Evolutionary conservation across 2,797 vertebrate genomes (phyloP).

Genomic region (Centroberyx gerrardi): DNA sequence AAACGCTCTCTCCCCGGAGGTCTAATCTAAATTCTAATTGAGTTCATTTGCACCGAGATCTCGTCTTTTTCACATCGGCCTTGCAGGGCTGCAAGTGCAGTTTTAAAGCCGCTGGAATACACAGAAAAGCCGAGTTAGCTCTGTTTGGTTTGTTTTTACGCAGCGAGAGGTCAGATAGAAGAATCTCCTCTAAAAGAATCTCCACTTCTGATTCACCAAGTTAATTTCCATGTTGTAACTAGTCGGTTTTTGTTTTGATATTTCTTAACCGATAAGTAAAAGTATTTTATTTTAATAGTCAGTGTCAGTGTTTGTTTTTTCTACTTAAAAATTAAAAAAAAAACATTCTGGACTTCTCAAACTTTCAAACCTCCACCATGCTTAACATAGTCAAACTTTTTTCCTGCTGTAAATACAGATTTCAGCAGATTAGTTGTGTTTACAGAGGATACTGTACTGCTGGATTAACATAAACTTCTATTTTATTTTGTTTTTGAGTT

Average conservation of each 20-base stretch:
- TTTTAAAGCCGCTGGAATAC: slow-evolving; percentile 66
- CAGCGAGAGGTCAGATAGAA: slow-evolving; percentile 19
- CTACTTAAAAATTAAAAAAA: too few relatives aligned
- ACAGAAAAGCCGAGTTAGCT: slow-evolving; percentile 33
- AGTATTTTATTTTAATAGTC: too few relatives aligned
- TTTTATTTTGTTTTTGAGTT: background rate
- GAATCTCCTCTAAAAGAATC: slow-evolving; percentile 34
- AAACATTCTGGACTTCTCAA: background rate
- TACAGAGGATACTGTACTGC: too few relatives aligned
- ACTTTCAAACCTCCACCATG: background rate
- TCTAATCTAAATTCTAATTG: slow-evolving; percentile 88
- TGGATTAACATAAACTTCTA: background rate
- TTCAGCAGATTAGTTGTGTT: too few relatives aligned
- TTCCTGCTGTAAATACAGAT: background rate
- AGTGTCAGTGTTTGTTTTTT: too few relatives aligned
- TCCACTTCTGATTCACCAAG: slow-evolving; percentile 15
- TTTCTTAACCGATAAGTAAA: background rate
- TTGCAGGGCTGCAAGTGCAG: slow-evolving; percentile 56
- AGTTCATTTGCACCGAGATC: slow-evolving; percentile 85
- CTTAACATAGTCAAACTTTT: background rate
- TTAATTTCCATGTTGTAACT: slow-evolving; percentile 26
- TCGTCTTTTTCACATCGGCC: slow-evolving; percentile 67
- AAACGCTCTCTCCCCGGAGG: slow-evolving; percentile 83
- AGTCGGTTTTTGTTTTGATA: background rate
- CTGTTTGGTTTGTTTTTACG: slow-evolving; percentile 56